These are phyloP conservation scores for Botia kubotai DNA, from an alignment of 2,797 vertebrate species.

Conservation along the genomic window DNA sequence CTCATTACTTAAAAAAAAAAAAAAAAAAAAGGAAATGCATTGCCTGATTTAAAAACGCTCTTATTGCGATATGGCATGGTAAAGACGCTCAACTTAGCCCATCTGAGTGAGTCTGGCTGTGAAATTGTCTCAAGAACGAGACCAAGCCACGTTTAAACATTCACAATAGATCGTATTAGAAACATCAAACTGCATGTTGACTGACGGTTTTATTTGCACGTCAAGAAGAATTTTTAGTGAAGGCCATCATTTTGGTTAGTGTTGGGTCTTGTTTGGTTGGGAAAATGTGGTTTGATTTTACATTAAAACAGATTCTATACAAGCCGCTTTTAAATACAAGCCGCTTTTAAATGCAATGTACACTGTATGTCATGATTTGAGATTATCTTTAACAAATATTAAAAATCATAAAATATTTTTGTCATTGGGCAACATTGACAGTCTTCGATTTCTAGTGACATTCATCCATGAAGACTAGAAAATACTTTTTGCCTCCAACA, in stretches of 20 bases:
- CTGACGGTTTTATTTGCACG: conserved; percentile 52
- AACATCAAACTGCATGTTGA: conserved; percentile 18
- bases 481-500: no score
- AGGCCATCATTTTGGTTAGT: conserved; percentile 31
- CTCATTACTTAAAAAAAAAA: conserved; percentile 44
- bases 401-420: background rate
- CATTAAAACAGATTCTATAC: no score
- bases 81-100: conserved; percentile 4
- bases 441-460: no score
- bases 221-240: conserved; percentile 51
- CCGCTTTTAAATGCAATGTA: no score
- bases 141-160: conserved; percentile 30
- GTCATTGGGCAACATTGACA: background rate
- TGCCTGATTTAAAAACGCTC: conserved; percentile 29
- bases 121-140: conserved; percentile 27
- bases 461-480: no score
- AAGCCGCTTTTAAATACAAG: no score
- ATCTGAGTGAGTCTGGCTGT: conserved; percentile 42
- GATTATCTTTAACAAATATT: no score
- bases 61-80: no score
- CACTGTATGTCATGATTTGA: no score
- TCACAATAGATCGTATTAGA: conserved; percentile 32
- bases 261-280: conserved; percentile 16
- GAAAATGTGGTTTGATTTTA: conserved; percentile 25
- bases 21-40: conserved; percentile 31